Evolutionary conservation across 2,113 vertebrate species (phyloP).

Genomic region (Haemorhous mexicanus): DNA sequence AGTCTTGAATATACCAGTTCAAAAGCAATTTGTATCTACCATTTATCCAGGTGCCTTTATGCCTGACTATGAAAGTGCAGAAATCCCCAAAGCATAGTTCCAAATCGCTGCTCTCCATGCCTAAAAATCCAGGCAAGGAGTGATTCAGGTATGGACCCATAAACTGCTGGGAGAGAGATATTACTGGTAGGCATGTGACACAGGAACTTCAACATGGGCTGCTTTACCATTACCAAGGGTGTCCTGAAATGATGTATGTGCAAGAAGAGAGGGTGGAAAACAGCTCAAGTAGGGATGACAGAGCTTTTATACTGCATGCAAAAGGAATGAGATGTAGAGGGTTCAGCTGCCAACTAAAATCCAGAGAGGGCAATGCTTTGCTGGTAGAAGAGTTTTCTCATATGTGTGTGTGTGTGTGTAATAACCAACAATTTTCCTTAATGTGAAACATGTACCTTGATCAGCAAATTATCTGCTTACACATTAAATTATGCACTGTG

Average conservation of each 20-base stretch:
- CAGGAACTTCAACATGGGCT: neutral
- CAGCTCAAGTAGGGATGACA: neutral
- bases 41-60: neutral
- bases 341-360: neutral
- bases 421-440: constrained; percentile 13
- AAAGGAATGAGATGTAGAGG: neutral
- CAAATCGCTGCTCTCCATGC: neutral
- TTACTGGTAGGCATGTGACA: neutral
- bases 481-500: constrained; percentile 24
- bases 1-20: neutral
- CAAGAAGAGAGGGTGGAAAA: neutral
- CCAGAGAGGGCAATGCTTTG: neutral
- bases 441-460: constrained; percentile 11
- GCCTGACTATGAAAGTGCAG: neutral
- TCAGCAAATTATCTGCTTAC: constrained; percentile 49
- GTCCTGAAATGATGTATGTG: neutral
- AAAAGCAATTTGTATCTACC: neutral
- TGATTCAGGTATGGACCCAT: neutral
- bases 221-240: neutral
- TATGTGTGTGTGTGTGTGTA: neutral
- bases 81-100: neutral
- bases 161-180: neutral
- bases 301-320: neutral
- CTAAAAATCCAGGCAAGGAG: neutral
- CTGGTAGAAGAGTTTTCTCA: neutral